Evolutionary conservation across 2,113 vertebrate genomes (phyloP).

Genomic region (Diglossa brunneiventris): DNA sequence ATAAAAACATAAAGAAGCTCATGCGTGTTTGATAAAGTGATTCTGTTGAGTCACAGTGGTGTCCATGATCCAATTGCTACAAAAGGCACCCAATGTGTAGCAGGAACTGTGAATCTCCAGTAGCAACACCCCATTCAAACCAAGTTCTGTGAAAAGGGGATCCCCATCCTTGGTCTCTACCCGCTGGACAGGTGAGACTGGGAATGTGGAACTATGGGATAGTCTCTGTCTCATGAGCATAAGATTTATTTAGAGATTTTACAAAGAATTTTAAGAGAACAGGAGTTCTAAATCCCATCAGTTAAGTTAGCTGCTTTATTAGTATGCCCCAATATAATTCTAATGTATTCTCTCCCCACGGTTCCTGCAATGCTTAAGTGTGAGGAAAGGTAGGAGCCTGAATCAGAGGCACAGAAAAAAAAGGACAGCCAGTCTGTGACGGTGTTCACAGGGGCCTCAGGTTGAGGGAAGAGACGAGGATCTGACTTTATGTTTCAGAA

Average conservation of each 20-base stretch:
- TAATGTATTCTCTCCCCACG: background rate
- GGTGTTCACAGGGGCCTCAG: no score
- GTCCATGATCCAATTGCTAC: fast-evolving
- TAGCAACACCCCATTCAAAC: background rate
- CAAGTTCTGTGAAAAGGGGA: background rate
- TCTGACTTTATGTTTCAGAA: no score
- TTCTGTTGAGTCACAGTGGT: background rate
- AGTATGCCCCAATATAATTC: background rate
- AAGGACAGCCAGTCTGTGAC: background rate
- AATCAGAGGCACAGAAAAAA: background rate
- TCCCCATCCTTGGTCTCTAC: background rate
- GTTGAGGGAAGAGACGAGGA: no score
- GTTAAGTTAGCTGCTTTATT: background rate
- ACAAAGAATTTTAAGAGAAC: background rate
- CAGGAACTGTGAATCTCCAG: background rate
- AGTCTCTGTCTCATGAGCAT: background rate
- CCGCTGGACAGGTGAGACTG: background rate
- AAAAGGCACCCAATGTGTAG: background rate
- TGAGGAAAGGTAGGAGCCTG: background rate
- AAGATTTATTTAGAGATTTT: background rate
- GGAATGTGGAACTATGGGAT: background rate
- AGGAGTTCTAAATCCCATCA: background rate
- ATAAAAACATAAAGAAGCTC: background rate
- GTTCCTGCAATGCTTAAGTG: background rate
- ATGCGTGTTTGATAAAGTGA: fast-evolving